Percentiles rank a stretch among this genome's conserved stretches.
These are phyloP conservation scores for Acipenser oxyrinchus DNA, from an alignment of 2,797 vertebrate genomes.

Conservation along the genomic window DNA sequence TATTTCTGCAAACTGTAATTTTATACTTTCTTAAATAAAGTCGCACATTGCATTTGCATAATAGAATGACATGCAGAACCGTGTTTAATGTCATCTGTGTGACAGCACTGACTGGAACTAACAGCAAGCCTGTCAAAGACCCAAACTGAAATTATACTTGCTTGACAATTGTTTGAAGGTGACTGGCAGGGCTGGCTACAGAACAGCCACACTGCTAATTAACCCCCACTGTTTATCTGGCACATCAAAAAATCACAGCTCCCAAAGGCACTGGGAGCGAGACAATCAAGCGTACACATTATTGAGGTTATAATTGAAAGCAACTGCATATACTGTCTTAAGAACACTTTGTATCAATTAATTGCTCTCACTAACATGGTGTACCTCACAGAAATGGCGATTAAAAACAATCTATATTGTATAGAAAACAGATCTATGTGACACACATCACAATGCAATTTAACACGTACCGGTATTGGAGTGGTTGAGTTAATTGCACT, in stretches of 20 bases:
- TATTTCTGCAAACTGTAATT: no score
- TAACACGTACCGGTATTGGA: no score
- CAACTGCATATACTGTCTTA: not conserved
- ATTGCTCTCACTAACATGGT: not conserved
- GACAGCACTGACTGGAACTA: no score
- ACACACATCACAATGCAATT: not conserved
- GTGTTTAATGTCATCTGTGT: no score
- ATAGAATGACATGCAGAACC: no score
- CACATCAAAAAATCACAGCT: slow-evolving; percentile 9
- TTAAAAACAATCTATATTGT: not conserved
- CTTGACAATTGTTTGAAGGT: slow-evolving; percentile 7
- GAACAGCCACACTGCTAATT: slow-evolving; percentile 9
- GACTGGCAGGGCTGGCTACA: slow-evolving; percentile 9
- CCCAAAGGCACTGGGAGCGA: slow-evolving; percentile 4
- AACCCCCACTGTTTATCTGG: slow-evolving; percentile 11
- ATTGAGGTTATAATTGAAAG: not conserved
- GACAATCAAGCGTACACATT: slow-evolving; percentile 5
- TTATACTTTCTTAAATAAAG: no score
- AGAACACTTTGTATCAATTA: not conserved
- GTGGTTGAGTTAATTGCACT: no score
- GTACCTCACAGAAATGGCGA: not conserved
- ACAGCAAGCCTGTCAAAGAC: no score
- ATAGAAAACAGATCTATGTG: not conserved
- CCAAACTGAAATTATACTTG: not conserved
- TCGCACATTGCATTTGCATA: no score